phyloP scores from a whole-genome alignment of 1,140 invertebrate genomes.

The Calliphora vicina region DNA sequence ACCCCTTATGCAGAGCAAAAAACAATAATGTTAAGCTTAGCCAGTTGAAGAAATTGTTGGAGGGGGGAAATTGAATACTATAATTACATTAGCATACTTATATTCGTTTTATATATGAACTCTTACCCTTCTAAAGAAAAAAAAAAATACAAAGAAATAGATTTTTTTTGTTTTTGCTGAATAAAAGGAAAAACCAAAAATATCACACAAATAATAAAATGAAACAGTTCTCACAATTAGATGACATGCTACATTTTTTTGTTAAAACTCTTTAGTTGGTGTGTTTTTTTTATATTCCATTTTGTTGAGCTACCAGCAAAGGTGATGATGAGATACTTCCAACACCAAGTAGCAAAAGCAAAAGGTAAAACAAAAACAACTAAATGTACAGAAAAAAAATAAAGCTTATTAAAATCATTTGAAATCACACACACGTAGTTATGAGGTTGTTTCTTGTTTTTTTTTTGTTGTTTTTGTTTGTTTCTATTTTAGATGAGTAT shows the following conservation, averaged over 20 bases:
- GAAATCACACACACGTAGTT: slow-evolving; percentile 15
- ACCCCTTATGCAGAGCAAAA: not conserved
- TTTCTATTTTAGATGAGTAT: not conserved
- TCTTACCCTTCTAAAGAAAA: not conserved
- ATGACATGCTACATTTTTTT: slow-evolving; percentile 26
- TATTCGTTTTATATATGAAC: not conserved
- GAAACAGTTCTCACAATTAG: slow-evolving; percentile 27
- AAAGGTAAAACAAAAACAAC: not conserved
- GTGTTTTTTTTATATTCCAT: not conserved
- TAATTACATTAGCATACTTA: not conserved
- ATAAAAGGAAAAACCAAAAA: not conserved
- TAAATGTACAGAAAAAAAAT: too few species aligned
- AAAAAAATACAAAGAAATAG: not conserved
- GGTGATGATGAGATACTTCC: slow-evolving; percentile 18
- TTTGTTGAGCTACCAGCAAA: too few species aligned
- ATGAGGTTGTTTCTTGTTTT: not conserved
- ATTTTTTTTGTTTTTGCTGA: not conserved
- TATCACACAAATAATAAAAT: not conserved
- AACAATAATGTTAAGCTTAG: too few species aligned
- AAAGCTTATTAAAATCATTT: slow-evolving; percentile 25
- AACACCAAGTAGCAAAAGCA: not conserved
- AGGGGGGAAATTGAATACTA: not conserved
- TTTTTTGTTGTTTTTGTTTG: not conserved
- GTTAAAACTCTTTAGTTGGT: not conserved
- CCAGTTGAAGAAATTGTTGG: too few species aligned